Evolutionary conservation across 2,888 invertebrate genomes (phyloP).

Genomic region (Tenthredo amoena): DNA sequence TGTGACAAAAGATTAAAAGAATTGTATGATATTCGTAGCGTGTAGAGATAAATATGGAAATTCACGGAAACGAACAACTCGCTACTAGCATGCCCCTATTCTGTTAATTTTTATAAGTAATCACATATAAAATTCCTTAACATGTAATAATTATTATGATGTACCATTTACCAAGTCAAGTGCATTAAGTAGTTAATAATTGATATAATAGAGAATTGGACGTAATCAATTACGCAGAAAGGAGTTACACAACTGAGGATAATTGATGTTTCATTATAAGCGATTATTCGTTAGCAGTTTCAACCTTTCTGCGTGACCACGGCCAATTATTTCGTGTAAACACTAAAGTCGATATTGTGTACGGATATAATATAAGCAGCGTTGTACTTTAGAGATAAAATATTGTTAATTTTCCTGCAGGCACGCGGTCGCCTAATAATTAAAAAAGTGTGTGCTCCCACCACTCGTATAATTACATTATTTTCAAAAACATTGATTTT

Average conservation of each 20-base stretch:
- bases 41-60: conserved; percentile 6
- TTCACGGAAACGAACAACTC: conserved; percentile 44
- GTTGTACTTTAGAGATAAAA: conserved; percentile 28
- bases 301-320: conserved; percentile 44
- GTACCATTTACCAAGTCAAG: conserved; percentile 55
- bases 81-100: conserved; percentile 50
- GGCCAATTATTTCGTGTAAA: conserved; percentile 46
- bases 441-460: not conserved
- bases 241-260: conserved; percentile 11
- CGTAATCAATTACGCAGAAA: conserved; percentile 43
- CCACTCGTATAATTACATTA: not conserved
- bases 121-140: not conserved
- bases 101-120: conserved; percentile 45
- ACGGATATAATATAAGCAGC: conserved; percentile 41
- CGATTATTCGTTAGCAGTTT: conserved; percentile 32
- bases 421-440: conserved; percentile 6
- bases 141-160: conserved; percentile 44
- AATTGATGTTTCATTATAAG: conserved; percentile 11
- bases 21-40: conserved; percentile 41
- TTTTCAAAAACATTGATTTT: not conserved
- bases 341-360: conserved; percentile 38
- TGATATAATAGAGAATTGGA: conserved; percentile 45
- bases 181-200: conserved; percentile 60
- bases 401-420: conserved; percentile 21
- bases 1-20: not conserved